Conservation (phyloP, 2,797 vertebrate species). For the Rhabdophis nuchalis region DNA sequence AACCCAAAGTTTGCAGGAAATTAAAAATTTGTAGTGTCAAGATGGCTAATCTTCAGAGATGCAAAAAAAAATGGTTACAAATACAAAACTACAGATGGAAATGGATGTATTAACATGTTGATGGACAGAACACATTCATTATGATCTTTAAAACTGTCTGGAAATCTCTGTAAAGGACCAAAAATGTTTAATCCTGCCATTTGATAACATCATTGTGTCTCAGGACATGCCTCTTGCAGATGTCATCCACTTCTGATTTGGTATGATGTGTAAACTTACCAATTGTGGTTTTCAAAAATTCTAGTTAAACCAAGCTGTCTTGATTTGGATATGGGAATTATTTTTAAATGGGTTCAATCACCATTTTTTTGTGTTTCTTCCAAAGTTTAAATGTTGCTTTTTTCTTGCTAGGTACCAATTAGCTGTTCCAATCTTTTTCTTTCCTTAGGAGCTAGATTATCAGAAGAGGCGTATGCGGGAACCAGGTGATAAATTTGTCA, state of each 20-base stretch:
- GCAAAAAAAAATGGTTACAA: background rate
- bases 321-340: background rate
- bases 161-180: background rate
- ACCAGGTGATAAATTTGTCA: slow-evolving; percentile 87
- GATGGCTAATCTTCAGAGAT: background rate
- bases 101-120: background rate
- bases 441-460: slow-evolving; percentile 87
- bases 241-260: background rate
- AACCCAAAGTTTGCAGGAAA: background rate
- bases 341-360: background rate
- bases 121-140: background rate
- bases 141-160: background rate
- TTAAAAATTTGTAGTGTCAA: background rate
- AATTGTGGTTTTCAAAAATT: background rate
- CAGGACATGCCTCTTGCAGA: background rate
- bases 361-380: background rate
- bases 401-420: background rate
- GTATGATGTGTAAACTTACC: background rate
- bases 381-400: background rate
- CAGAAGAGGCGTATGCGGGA: slow-evolving; percentile 82
- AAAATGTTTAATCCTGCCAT: background rate
- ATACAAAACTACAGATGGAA: background rate
- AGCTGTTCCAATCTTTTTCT: background rate
- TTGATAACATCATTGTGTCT: background rate
- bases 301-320: background rate